Conservation (phyloP, 2,113 vertebrate genomes). For the Hyaena hyaena region DNA sequence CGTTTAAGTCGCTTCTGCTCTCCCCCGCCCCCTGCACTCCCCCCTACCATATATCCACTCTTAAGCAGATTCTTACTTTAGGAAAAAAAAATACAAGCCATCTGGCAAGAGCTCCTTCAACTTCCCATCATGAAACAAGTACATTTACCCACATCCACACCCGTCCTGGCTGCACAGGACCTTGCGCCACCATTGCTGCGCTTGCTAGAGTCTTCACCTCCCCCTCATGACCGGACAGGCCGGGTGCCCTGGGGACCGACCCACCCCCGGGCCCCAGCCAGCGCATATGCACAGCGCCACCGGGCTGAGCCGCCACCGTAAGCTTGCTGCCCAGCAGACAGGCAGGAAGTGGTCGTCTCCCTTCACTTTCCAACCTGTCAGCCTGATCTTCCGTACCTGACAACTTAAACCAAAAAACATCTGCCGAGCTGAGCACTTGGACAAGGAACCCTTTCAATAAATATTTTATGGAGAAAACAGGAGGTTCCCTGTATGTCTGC, state of each 20-base stretch:
- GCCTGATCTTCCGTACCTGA: background rate
- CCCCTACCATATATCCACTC: too few relatives aligned
- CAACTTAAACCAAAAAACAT: background rate
- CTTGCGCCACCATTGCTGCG: too few relatives aligned
- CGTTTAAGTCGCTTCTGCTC: background rate
- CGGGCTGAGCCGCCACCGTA: background rate
- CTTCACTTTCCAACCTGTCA: background rate
- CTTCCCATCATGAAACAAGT: background rate
- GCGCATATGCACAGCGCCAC: fast-evolving
- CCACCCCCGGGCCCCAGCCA: background rate
- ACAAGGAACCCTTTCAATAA: background rate
- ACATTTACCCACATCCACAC: background rate
- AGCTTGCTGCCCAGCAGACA: fast-evolving
- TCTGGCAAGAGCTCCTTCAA: background rate
- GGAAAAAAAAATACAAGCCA: background rate
- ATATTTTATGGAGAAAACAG: background rate
- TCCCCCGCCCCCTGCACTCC: background rate
- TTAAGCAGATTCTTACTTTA: background rate
- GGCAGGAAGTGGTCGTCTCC: background rate
- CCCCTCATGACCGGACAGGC: background rate
- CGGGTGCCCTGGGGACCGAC: background rate
- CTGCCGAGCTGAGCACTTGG: background rate
- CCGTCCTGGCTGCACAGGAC: fast-evolving
- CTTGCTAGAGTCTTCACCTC: background rate
- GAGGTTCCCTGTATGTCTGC: background rate